These are phyloP conservation scores for Diaphora mendica DNA, from an alignment of 2,888 invertebrate species.

Conservation along the genomic window DNA sequence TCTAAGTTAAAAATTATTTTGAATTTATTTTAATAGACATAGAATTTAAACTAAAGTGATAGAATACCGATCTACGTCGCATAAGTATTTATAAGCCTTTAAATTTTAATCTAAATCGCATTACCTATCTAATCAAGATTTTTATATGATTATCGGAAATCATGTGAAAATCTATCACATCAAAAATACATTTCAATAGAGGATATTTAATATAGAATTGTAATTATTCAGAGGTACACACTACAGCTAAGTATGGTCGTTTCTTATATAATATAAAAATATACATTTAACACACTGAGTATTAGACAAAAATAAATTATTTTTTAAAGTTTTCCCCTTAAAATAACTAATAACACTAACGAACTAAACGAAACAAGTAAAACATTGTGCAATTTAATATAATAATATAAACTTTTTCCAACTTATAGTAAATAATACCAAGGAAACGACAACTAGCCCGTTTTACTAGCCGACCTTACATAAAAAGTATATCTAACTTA, in stretches of 20 bases:
- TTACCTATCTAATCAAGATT: too few relatives aligned
- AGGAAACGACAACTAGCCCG: background rate
- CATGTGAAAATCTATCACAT: background rate
- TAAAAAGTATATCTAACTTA: background rate
- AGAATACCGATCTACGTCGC: background rate
- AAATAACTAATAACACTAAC: conserved; percentile 31
- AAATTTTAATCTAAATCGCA: background rate
- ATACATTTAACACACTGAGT: background rate
- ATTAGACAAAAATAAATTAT: background rate
- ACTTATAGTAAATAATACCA: background rate
- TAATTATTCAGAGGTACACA: background rate
- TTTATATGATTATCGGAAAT: too few relatives aligned
- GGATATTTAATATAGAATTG: background rate
- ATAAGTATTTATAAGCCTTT: background rate
- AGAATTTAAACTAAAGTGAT: background rate
- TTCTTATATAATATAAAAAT: background rate
- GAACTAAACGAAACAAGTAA: conserved; percentile 24
- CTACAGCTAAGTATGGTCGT: background rate
- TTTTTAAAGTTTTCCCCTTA: conserved; percentile 22
- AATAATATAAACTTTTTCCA: conserved; percentile 22
- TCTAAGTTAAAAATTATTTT: background rate
- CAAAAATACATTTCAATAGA: background rate
- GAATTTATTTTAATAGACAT: background rate
- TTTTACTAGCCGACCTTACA: background rate
- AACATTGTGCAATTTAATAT: conserved; percentile 47